Evolutionary conservation across 2,113 vertebrate genomes (phyloP).

Genomic region (Arizona elegans): DNA sequence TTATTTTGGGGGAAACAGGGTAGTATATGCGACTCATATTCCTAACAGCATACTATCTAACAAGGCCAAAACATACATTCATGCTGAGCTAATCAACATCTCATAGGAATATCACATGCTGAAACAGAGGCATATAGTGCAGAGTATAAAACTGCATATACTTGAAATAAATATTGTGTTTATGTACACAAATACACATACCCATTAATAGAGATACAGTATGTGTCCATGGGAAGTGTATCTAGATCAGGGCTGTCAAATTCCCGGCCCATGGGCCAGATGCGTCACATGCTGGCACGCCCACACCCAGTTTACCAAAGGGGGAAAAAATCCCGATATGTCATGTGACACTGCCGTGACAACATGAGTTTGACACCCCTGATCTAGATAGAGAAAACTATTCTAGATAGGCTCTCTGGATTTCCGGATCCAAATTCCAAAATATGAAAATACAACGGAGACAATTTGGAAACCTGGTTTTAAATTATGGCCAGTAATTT

Average conservation of each 20-base stretch:
- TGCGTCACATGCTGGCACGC: too few relatives aligned
- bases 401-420: not conserved
- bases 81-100: not conserved
- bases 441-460: not conserved
- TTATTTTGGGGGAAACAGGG: too few relatives aligned
- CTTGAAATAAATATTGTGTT: not conserved
- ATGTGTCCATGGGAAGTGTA: not conserved
- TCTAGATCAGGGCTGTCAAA: not conserved
- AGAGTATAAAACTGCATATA: not conserved
- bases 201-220: not conserved
- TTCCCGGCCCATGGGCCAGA: too few relatives aligned
- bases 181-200: not conserved
- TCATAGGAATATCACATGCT: not conserved
- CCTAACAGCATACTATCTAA: not conserved
- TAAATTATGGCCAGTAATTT: not conserved
- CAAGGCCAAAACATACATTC: not conserved
- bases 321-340: too few relatives aligned
- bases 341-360: too few relatives aligned
- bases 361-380: too few relatives aligned
- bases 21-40: not conserved
- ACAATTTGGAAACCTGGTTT: not conserved
- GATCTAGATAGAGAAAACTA: not conserved
- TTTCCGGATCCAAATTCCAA: not conserved
- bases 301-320: too few relatives aligned
- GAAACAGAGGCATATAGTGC: not conserved